Conservation (phyloP, 2,888 invertebrate species). For the Julus scandinavius region DNA sequence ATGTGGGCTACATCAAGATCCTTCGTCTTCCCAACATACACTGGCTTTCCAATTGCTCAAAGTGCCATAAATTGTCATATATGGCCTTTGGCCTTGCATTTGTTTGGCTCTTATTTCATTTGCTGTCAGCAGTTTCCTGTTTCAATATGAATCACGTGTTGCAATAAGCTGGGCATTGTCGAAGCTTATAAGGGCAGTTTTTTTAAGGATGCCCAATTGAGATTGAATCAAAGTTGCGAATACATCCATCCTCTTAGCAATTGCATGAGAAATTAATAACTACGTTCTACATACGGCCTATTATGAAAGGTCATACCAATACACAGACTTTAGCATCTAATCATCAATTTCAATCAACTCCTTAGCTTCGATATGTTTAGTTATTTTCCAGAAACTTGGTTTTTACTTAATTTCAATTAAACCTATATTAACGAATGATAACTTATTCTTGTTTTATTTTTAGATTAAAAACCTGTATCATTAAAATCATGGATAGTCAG, state of each 20-base stretch:
- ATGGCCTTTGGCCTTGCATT: background rate
- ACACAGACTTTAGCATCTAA: no score
- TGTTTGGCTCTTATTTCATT: background rate
- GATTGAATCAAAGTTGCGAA: background rate
- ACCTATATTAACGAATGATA: background rate
- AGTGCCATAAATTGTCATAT: background rate
- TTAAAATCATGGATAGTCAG: background rate
- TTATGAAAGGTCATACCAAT: background rate
- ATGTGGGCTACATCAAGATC: background rate
- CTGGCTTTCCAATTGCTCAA: background rate
- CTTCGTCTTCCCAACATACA: background rate
- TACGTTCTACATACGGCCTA: background rate
- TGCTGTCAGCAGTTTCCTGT: slow-evolving; percentile 6
- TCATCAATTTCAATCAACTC: no score
- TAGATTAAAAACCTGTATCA: background rate
- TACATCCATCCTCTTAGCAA: background rate
- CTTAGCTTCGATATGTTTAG: no score
- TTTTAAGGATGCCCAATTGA: background rate
- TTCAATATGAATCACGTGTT: background rate
- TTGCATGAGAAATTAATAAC: background rate
- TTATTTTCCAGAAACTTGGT: no score
- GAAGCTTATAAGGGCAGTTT: background rate
- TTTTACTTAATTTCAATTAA: no score
- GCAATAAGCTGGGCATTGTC: background rate
- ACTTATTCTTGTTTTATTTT: slow-evolving; percentile 42